Evolutionary conservation across 2,797 vertebrate genomes (phyloP).

Genomic region (Sphaeramia orbicularis): DNA sequence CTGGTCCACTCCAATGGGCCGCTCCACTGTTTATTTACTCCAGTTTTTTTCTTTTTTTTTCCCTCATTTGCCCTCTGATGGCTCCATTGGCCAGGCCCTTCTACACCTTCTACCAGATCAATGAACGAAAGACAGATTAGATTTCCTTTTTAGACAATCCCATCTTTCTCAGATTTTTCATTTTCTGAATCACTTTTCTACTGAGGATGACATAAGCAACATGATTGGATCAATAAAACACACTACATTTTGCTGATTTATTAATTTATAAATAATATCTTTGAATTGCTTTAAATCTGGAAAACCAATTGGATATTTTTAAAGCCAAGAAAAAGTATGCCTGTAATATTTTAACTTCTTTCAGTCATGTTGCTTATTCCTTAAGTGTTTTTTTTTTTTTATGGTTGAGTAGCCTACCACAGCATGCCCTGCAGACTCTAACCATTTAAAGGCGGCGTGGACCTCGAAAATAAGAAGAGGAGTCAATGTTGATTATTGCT

Average conservation of each 20-base stretch:
- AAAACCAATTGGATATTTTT: background rate
- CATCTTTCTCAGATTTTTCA: constrained; percentile 66
- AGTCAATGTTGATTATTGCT: constrained; percentile 92
- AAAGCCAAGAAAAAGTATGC: background rate
- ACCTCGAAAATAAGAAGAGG: constrained; percentile 88
- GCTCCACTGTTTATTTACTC: constrained; percentile 89
- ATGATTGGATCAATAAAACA: constrained; percentile 60
- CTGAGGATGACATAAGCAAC: constrained; percentile 59
- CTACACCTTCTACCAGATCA: constrained; percentile 72
- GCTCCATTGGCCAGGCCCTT: constrained; percentile 87
- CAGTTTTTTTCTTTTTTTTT: constrained; percentile 78
- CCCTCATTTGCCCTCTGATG: constrained; percentile 88
- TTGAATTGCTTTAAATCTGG: constrained; percentile 9
- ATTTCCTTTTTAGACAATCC: constrained; percentile 81
- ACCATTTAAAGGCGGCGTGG: constrained; percentile 87
- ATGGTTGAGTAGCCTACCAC: background rate
- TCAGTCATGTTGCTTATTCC: background rate
- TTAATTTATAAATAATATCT: no score
- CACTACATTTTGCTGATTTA: constrained; percentile 34
- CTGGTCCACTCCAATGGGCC: constrained; percentile 82
- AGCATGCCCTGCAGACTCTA: constrained; percentile 32
- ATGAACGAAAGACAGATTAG: constrained; percentile 78
- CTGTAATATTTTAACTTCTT: constrained; percentile 1
- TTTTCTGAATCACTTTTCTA: constrained; percentile 62
- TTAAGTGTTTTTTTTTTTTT: constrained; percentile 1